Base-by-base conservation (phyloP, 2,113 vertebrate genomes). In the Climacteris rufus region DNA sequence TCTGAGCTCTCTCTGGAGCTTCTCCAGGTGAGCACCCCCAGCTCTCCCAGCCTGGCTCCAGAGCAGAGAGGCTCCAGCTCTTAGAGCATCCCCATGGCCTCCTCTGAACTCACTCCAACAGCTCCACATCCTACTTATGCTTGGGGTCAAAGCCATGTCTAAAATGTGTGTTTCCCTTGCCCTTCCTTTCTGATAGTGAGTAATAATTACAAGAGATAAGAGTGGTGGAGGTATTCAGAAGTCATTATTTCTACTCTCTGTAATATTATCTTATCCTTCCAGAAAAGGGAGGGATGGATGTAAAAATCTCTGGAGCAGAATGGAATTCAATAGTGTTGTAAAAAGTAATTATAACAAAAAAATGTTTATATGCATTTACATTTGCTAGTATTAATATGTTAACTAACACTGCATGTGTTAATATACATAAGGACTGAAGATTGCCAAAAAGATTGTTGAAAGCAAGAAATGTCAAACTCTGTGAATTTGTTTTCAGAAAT, bases 331-430 rank as follows among this genome's bases (percentile, higher is more conserved):
- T 30, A 49, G 25, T 65, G 24, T 77, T 90, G 45, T 40, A 45
- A 42, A 77, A 94, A 83, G 71, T 52, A 83, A 92, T 88, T 92
- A 33, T 70, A 90, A 81, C 21, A 68, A 45, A 52, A 71, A 59
- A 76, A 63, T 45, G 75, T 96, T 95, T 93, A 27, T 95, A 85
- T 89, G 80, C 88, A 80, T 93, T 95, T 94, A 93, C 68, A 94
- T 83, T 54, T 78, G 47, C 81, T 94, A 40, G 79, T 78, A 92
- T 95, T 95, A 96, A 57, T 85, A 94, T 83, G 68, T 94, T 96
- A 92, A 90, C 76, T 95, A 92, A 96, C 85, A 77, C 87, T 93
- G 76, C 83, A 80, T 95, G 92, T 92, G 94, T 90, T 91, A 95
- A 94, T 93, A 81, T 86, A 94, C 88, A 93, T 87, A 93, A 95